These are phyloP conservation scores for Noctua fimbriata DNA, from an alignment of 2,888 invertebrate species.

Conservation along the genomic window DNA sequence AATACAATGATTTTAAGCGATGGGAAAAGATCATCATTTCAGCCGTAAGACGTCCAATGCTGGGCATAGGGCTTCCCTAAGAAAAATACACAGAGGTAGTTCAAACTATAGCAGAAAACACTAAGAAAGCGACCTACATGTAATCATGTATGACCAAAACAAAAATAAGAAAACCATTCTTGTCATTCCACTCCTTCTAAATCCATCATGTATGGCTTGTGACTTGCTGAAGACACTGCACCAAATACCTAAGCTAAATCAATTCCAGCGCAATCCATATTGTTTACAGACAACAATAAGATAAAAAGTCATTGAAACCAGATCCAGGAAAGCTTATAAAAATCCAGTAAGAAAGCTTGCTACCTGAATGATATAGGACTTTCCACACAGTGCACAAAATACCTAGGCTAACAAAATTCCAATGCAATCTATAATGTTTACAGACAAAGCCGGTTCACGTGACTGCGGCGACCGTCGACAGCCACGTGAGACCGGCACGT, in stretches of 20 bases:
- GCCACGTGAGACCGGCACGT: conserved; percentile 62
- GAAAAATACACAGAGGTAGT: background rate
- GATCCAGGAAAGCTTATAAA: background rate
- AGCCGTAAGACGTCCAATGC: background rate
- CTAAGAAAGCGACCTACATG: background rate
- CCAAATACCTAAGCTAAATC: conserved; percentile 14
- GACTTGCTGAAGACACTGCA: background rate
- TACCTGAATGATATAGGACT: background rate
- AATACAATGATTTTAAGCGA: background rate
- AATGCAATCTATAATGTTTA: conserved; percentile 55
- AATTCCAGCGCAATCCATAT: conserved; percentile 37
- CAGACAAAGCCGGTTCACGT: conserved; percentile 60
- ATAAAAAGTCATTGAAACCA: conserved; percentile 7
- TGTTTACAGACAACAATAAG: conserved; percentile 46
- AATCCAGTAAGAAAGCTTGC: background rate
- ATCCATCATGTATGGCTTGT: background rate
- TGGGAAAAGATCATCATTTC: background rate
- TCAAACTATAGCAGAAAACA: background rate
- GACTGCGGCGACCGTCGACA: conserved; percentile 35
- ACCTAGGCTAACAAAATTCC: conserved; percentile 23
- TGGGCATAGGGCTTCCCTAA: background rate
- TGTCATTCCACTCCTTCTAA: background rate
- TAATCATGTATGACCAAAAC: background rate
- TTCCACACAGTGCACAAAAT: conserved; percentile 6
- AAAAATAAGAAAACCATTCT: background rate